Evolutionary conservation across 2,888 invertebrate species (phyloP), one percentile per base, ranked within the genome.

Genomic region (Ennomos fuscantarius): DNA sequence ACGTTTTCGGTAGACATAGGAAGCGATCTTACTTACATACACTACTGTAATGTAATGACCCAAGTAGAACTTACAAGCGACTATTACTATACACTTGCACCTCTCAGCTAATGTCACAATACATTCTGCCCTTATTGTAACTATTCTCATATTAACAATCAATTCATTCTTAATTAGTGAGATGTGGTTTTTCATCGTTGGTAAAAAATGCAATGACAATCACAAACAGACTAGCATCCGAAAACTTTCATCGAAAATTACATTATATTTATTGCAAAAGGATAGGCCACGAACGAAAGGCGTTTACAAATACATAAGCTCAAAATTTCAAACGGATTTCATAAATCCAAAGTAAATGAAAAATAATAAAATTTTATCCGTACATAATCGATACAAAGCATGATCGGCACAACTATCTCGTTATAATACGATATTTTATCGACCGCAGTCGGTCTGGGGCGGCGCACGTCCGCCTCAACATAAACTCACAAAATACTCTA

Each of bases 151-250:
- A 50, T 78, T 84, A 79, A 84, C 81, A 76, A 80, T 84, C 78
- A 79, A 84, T 82, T 86, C 86, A 86, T 75, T 85, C 90, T 89
- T 89, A 89, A 88, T 82, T 87, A 89, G 86, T 87, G 89, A 91
- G 89, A 90, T 85, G 87, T 84, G 84, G 84, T 84, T 81, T 61
- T 64, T 50, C 82, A 86, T 84, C 74, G 87, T 87, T 84, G 87
- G 87, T 87, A 87, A 84, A n/a, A 47, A 92, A 90, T 89, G 89
- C 89, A 90, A 86, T 84, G 85, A 87, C 87, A 82, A 90, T 91
- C 89, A 90, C 89, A 85, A 79, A 87, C 87, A 89, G 91, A 92
- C 91, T 91, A 92, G 91, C 89, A 85, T 86, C 84, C 86, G 82
- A 89, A 84, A 86, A 87, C 82, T 78, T 24, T 83, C 82, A 83